phyloP scores from a whole-genome alignment of 2,797 vertebrate species.

The Bucorvus abyssinicus region DNA sequence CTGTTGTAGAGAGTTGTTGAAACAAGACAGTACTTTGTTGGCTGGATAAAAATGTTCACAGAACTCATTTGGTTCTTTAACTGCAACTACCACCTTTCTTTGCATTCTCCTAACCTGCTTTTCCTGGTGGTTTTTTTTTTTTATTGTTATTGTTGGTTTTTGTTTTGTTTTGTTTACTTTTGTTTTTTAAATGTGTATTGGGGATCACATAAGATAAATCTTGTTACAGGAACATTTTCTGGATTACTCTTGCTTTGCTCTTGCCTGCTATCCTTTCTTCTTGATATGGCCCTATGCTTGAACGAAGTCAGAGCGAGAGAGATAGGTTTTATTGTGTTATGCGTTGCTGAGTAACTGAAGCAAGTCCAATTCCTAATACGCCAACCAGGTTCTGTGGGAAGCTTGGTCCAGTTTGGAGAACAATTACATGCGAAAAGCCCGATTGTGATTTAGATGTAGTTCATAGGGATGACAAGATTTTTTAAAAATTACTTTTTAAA shows the following conservation, averaged over 20 bases:
- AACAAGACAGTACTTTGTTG: not conserved
- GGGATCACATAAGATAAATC: not conserved
- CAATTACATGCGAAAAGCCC: not conserved
- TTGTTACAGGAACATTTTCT: not conserved
- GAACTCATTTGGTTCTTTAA: not conserved
- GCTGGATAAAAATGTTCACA: not conserved
- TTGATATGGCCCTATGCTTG: not conserved
- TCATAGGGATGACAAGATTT: not conserved
- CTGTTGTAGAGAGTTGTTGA: not conserved
- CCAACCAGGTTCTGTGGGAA: not conserved
- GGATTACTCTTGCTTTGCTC: not conserved
- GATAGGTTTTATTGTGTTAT: not conserved
- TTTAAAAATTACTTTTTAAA: not conserved
- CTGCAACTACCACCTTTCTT: not conserved
- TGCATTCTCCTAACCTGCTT: not conserved
- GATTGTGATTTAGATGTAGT: not conserved
- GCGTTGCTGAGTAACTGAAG: not conserved
- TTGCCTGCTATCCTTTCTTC: not conserved
- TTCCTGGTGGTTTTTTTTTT: not conserved
- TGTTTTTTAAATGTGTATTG: no score
- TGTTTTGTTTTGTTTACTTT: not conserved
- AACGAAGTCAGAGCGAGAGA: not conserved
- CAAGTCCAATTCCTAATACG: not conserved
- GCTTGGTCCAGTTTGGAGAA: not conserved
- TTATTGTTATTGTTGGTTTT: no score